Evolutionary conservation across 2,888 invertebrate species (phyloP).

Genomic region (Lottia gigantea): DNA sequence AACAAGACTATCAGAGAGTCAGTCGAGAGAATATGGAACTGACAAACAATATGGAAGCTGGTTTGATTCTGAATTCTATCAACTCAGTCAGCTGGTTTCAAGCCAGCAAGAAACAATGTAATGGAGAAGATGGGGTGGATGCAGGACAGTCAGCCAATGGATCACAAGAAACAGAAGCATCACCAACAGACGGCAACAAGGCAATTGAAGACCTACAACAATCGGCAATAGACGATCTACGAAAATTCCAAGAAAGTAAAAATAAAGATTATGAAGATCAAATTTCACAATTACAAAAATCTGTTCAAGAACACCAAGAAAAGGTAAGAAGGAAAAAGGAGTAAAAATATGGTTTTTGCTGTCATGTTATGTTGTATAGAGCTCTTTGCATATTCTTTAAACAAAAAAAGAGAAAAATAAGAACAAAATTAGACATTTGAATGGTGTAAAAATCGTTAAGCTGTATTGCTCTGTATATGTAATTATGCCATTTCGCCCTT

Average conservation of each 20-base stretch:
- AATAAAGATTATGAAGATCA: slow-evolving; percentile 1
- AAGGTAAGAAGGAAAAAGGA: background rate
- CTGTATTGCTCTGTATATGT: too few relatives aligned
- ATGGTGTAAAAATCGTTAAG: too few relatives aligned
- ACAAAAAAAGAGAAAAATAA: too few relatives aligned
- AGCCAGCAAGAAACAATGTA: slow-evolving; percentile 2
- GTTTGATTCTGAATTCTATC: background rate
- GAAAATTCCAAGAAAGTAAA: background rate
- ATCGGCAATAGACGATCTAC: background rate
- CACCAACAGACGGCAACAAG: background rate
- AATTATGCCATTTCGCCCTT: too few relatives aligned
- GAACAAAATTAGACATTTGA: too few relatives aligned
- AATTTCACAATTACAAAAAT: background rate
- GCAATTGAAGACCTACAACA: background rate
- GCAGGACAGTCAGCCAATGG: slow-evolving; percentile 18
- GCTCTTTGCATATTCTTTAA: too few relatives aligned
- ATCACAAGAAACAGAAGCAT: slow-evolving; percentile 19
- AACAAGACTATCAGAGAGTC: slow-evolving; percentile 46
- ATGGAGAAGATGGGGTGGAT: slow-evolving; percentile 20
- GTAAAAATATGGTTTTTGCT: too few relatives aligned
- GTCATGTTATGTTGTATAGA: too few relatives aligned
- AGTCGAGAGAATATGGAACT: slow-evolving; percentile 46
- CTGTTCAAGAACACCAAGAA: background rate
- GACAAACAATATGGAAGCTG: slow-evolving; percentile 33
- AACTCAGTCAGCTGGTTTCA: background rate